Conservation (phyloP, 2,888 invertebrate genomes). For the Willowsia nigromaculata region DNA sequence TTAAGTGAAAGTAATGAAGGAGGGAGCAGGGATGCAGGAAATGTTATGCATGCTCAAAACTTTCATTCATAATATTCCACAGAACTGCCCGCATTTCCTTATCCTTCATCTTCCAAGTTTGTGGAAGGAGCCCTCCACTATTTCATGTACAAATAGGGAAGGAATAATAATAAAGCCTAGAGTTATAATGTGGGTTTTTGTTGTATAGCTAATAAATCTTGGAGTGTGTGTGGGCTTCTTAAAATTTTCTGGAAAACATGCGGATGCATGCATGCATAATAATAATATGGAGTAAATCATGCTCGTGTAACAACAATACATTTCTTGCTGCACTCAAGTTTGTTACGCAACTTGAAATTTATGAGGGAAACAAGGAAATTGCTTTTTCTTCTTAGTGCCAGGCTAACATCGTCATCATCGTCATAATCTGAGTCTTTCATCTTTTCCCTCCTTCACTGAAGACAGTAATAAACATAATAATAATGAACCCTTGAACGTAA, state of each 20-base stretch:
- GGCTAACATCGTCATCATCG: not conserved
- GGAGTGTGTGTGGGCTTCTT: not conserved
- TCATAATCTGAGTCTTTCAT: not conserved
- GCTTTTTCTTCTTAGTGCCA: not conserved
- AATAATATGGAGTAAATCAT: not conserved
- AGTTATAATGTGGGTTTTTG: not conserved
- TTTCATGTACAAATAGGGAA: too few species aligned
- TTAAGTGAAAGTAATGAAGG: too few species aligned
- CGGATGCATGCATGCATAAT: constrained; percentile 43
- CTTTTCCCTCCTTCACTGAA: not conserved
- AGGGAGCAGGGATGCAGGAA: too few species aligned
- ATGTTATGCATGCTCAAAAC: too few species aligned
- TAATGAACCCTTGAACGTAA: constrained; percentile 1
- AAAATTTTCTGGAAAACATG: not conserved
- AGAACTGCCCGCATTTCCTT: too few species aligned
- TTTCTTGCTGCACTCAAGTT: not conserved
- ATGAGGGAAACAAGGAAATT: not conserved
- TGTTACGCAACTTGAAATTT: constrained; percentile 6
- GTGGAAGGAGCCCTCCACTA: too few species aligned
- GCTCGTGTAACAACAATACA: not conserved
- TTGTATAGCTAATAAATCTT: not conserved
- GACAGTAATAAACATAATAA: not conserved
- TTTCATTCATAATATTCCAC: too few species aligned
- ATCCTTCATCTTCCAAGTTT: too few species aligned
- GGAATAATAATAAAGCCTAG: too few species aligned